phyloP scores from a whole-genome alignment of 37 sponge, comb jelly and placozoan species.

The Geodia barretti region DNA sequence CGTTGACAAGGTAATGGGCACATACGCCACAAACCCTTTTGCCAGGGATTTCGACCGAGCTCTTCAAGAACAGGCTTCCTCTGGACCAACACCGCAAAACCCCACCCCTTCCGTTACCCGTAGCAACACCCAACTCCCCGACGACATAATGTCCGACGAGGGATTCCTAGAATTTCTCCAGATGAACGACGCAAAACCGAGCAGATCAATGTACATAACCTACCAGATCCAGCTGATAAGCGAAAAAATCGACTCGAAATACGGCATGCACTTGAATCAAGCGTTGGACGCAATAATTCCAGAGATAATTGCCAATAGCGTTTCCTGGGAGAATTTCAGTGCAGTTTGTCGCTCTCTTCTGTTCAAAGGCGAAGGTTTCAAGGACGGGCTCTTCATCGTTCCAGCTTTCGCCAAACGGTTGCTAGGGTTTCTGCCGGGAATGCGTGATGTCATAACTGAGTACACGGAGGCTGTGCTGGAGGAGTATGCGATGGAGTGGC shows the following conservation, averaged over 20 bases:
- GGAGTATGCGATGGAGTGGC: constrained; percentile 29
- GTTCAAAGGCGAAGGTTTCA: constrained; percentile 1
- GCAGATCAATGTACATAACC: constrained; percentile 5
- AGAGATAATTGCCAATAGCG: constrained; percentile 7
- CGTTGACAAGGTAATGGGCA: not conserved
- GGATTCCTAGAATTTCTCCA: not conserved
- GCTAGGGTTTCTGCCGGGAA: constrained; percentile 17
- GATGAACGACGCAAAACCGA: not conserved
- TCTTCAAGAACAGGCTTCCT: not conserved
- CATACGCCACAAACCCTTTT: not conserved
- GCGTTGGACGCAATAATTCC: constrained; percentile 24
- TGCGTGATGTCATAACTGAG: not conserved
- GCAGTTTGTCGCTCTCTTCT: not conserved
- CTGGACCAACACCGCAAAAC: not conserved
- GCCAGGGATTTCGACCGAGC: not conserved
- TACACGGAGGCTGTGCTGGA: constrained; percentile 38
- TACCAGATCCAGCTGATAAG: constrained; percentile 29
- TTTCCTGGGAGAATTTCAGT: constrained; percentile 18
- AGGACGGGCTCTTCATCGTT: constrained; percentile 33
- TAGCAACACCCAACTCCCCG: constrained; percentile 2
- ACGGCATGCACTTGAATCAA: constrained; percentile 20
- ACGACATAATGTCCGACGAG: not conserved
- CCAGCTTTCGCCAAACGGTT: constrained; percentile 24
- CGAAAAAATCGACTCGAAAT: constrained; percentile 15
- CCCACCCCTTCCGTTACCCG: not conserved